These are phyloP conservation scores for Carapus acus DNA, from an alignment of 2,797 vertebrate genomes.

Conservation along the genomic window DNA sequence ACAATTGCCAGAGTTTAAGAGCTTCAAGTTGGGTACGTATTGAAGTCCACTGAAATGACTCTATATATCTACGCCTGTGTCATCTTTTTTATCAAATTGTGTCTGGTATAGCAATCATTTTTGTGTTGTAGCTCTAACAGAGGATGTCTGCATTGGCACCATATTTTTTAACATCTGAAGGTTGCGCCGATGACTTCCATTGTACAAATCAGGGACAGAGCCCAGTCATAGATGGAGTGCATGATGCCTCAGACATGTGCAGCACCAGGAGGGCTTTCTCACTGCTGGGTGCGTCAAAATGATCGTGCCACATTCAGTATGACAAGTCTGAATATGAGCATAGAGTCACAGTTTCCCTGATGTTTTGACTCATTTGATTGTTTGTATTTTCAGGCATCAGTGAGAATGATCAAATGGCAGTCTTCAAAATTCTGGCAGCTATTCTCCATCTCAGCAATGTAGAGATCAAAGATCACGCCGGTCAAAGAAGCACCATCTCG, in stretches of 20 bases:
- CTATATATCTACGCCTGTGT: too few species aligned
- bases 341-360: background rate
- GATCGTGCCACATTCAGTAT: too few species aligned
- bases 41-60: too few species aligned
- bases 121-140: too few species aligned
- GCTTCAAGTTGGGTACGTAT: conserved; percentile 83
- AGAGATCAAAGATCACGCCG: conserved; percentile 79
- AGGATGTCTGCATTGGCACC: too few species aligned
- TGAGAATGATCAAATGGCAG: conserved; percentile 85
- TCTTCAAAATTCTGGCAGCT: conserved; percentile 88
- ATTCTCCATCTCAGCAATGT: conserved; percentile 95
- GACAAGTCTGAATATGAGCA: too few species aligned
- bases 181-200: conserved; percentile 80
- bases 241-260: conserved; percentile 85
- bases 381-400: conserved; percentile 75
- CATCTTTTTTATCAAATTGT: too few species aligned
- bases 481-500: conserved; percentile 80
- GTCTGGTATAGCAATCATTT: background rate
- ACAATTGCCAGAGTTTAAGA: conserved; percentile 86
- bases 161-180: conserved; percentile 60
- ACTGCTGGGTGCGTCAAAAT: conserved; percentile 77
- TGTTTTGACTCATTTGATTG: background rate
- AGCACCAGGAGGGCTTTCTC: conserved; percentile 86
- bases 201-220: conserved; percentile 89
- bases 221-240: conserved; percentile 82